Evolutionary conservation across 2,113 vertebrate genomes (phyloP), one percentile per base, ranked within the genome.

Genomic region (Triplophysa dalaica): DNA sequence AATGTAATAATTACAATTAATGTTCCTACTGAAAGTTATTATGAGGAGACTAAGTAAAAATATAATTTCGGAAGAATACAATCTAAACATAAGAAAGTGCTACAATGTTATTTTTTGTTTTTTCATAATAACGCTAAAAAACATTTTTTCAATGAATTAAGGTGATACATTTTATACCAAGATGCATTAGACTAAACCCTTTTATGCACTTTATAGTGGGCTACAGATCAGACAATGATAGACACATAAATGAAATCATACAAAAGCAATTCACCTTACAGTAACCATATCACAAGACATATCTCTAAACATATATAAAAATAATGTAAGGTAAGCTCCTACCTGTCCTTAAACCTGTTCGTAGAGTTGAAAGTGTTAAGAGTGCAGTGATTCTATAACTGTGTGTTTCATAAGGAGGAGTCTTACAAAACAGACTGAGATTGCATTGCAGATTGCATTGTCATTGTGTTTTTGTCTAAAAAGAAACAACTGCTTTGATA

Each of bases 401-500:
- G 5, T 8, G 14, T 9, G 43, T 38, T 64, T 33, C 16, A 14
- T 72, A 13, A n/a, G 8, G 11, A 69, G 12, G 19, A 64, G 70
- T 21, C 21, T 2, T 19, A 33, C 33, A 33, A 21, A 62, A 79
- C 66, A 75, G 22, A 13, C 24, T 77, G 63, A 63, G 45, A 52
- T 54, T 76, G 43, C 68, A 19, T 21, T 29, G 50, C 63, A 63
- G 45, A 52, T 54, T 76, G 43, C 68, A 19, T 21, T 29, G 50
- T 84, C 70, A 72, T 16, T 19, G 62, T 9, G 70, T 26, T 45
- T 16, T 17, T 60, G 8, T 63, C 33, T 82, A 81, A 81, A 60
- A 56, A 65, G 48, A 78, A 68, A 65, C 75, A 69, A 83, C 60
- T 81, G 81, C 81, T 73, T 24, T 8, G 54, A 16, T 26, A 80